A percentile compares a stretch with the other conserved stretches of the same genome.
Evolutionary conservation across 2,888 invertebrate genomes (phyloP).

Genomic region (Raillietiella orientalis): DNA sequence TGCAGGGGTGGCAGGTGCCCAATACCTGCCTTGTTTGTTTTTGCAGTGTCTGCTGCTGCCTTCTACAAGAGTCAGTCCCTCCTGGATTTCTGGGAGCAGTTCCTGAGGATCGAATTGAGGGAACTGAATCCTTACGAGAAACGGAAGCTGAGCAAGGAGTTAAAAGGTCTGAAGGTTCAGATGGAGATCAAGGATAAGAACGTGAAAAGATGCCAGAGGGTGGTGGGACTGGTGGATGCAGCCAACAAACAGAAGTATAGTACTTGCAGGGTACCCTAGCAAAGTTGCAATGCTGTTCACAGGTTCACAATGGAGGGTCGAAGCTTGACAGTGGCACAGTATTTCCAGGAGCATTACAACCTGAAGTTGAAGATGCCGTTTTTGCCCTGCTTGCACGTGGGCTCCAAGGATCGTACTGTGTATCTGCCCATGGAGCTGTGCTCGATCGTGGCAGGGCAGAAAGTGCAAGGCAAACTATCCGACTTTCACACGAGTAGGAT

Average conservation of each 20-base stretch:
- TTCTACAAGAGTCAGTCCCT: slow-evolving; percentile 24
- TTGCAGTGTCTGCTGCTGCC: slow-evolving; percentile 20
- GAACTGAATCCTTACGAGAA: slow-evolving; percentile 19
- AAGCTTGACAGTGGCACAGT: slow-evolving; percentile 23
- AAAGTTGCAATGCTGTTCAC: no score
- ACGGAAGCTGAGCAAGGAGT: slow-evolving; percentile 24
- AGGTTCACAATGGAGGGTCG: no score
- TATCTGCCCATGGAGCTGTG: slow-evolving; percentile 20
- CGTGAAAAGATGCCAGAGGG: no score
- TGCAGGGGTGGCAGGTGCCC: no score
- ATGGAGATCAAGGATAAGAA: slow-evolving; percentile 23
- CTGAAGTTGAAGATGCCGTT: slow-evolving; percentile 25
- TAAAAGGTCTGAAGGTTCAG: slow-evolving; percentile 22
- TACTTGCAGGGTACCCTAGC: slow-evolving; percentile 22
- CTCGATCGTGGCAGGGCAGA: slow-evolving; percentile 39
- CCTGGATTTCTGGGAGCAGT: slow-evolving; percentile 22
- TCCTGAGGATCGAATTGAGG: slow-evolving; percentile 16
- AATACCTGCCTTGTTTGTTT: neutral
- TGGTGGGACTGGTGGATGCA: no score
- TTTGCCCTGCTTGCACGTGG: slow-evolving; percentile 58
- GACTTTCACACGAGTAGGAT: slow-evolving; percentile 51
- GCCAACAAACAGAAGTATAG: slow-evolving; percentile 21
- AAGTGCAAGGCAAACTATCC: slow-evolving; percentile 40
- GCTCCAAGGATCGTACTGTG: slow-evolving; percentile 15
- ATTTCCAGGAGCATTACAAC: slow-evolving; percentile 20